phyloP scores from a whole-genome alignment of 2,797 vertebrate genomes.

The Alosa sapidissima region DNA sequence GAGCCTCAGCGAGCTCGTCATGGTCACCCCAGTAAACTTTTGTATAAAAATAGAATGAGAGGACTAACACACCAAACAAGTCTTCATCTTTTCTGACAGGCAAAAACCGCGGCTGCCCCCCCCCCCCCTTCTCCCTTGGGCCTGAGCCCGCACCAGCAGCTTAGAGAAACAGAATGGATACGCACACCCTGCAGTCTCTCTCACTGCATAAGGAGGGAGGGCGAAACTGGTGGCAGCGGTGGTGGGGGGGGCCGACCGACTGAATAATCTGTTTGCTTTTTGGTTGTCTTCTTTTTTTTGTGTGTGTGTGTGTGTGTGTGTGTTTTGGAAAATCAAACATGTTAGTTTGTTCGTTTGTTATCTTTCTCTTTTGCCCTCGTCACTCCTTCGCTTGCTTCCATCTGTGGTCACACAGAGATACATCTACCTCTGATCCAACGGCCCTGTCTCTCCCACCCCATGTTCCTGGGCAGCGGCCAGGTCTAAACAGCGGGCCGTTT shows the following conservation, averaged over 20 bases:
- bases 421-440: conserved; percentile 47
- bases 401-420: conserved; percentile 54
- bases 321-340: neutral
- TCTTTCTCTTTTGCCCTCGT: conserved; percentile 25
- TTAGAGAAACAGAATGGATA: conserved; percentile 62
- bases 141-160: conserved; percentile 64
- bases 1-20: conserved; percentile 84
- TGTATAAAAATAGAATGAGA: conserved; percentile 87
- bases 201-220: conserved; percentile 25
- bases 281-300: neutral
- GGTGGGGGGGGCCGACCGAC: neutral
- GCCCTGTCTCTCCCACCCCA: conserved; percentile 27
- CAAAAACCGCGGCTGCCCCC: conserved; percentile 57
- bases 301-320: neutral
- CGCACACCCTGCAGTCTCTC: conserved; percentile 37
- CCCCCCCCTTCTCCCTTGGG: conserved; percentile 49
- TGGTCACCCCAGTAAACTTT: conserved; percentile 79
- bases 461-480: conserved; percentile 59
- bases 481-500: conserved; percentile 65
- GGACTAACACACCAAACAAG: conserved; percentile 84
- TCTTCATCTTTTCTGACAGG: conserved; percentile 68
- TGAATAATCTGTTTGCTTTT: conserved; percentile 13
- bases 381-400: conserved; percentile 46
- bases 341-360: neutral
- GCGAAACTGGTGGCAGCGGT: neutral